Base-by-base conservation (phyloP, 2,888 invertebrate species). In the Sceliomorpha sp. region DNA sequence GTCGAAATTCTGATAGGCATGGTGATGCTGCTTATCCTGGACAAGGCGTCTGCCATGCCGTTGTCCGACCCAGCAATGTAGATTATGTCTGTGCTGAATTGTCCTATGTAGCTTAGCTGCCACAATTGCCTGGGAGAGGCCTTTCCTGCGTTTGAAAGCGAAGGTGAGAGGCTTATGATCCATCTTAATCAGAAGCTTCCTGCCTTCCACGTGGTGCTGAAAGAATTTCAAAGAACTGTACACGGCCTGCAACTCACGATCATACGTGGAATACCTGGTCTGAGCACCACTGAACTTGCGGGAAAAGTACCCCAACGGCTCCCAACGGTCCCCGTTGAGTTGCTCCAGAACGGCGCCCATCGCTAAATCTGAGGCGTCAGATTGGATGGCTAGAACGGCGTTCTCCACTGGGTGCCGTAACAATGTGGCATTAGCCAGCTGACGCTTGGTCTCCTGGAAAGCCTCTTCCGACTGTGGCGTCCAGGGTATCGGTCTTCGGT, bases 71-170 rank as follows among this genome's bases (percentile, higher is more conserved):
- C 68, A 6, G 45, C 3, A 7, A 70, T 31, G 37, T 70, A 56
- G 1, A 27, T 31, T 1, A 60, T 47, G 13, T 60, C 53, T 7
- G 69, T 69, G 9, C 47, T 27, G 14, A 64, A 69, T 17, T 72
- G 60, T 4, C 55, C 45, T 0, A 72, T 64, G 32, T 31, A 60
- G 5, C 36, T 39, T 1, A 63, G 34, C 8, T 59, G 56, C 3
- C 63, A 39, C 3, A 44, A 15, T 24, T 66, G 66, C 8, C 60
- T n/a, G 1, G 72, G 72, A 1, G 72, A 40, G 7, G 24, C 12
- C 13, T 45, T 34, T 1, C 27, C 27, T 3, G 26, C 3, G 42
- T 2, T 27, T 1, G 6, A 44, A 55, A 27, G 55, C 32, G n/a
- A n/a, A 55, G 1, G n/a, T 10, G 8, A 56, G 15, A 0, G 29